phyloP scores from a whole-genome alignment of 2,797 vertebrate genomes.

The Myotis vivesi region DNA sequence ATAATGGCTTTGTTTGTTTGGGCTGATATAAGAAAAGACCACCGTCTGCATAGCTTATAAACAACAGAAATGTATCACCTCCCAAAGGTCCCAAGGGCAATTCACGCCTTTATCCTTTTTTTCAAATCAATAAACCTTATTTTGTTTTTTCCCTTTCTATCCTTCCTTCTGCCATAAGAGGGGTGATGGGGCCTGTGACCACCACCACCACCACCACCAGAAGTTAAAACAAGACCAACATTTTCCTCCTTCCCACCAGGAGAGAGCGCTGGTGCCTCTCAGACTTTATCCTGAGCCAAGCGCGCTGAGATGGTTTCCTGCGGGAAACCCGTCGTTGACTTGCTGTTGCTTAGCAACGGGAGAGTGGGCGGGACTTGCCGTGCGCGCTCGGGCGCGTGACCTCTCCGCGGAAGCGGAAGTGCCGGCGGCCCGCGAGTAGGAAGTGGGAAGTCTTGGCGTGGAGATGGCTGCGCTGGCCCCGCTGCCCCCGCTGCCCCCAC shows the following conservation, averaged over 20 bases:
- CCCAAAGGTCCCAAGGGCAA: background rate
- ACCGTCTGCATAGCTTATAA: background rate
- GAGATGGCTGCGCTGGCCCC: slow-evolving; percentile 85
- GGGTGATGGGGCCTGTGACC: too few relatives aligned
- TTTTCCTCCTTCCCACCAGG: background rate
- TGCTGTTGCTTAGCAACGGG: background rate
- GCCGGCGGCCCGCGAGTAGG: background rate
- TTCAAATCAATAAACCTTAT: background rate
- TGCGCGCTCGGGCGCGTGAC: background rate
- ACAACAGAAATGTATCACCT: background rate
- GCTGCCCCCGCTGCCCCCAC: slow-evolving; percentile 85
- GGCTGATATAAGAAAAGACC: background rate
- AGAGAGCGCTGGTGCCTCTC: slow-evolving; percentile 38
- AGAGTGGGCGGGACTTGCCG: background rate
- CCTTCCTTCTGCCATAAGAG: too few relatives aligned
- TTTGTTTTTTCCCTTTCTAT: too few relatives aligned
- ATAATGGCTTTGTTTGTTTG: background rate
- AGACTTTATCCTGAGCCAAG: rapidly evolving
- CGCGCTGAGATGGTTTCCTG: background rate
- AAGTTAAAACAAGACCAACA: background rate
- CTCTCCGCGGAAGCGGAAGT: slow-evolving; percentile 80
- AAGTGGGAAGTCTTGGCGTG: slow-evolving; percentile 18
- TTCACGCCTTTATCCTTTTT: background rate
- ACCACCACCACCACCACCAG: too few relatives aligned
- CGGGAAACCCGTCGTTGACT: background rate